Evolutionary conservation across 2,888 invertebrate species (phyloP), one percentile per base, ranked within the genome.

Genomic region (Physocephala rufipes): DNA sequence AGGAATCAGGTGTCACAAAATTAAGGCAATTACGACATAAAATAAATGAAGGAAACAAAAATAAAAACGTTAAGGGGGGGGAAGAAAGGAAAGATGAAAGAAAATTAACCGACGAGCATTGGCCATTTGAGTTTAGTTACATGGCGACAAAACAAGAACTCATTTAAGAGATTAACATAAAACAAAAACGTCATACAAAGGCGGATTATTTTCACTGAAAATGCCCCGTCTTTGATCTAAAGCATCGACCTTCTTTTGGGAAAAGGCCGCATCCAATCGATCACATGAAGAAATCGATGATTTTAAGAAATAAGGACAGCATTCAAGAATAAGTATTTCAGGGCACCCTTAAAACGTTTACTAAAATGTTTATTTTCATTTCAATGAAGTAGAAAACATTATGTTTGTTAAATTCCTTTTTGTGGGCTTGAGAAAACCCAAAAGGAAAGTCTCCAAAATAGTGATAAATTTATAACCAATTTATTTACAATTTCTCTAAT

Each of bases 1-100:
- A 61, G 36, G 36, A 36, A 68, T 68, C 68, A 68, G 68, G 68
- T 68, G 68, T 51, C 61, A 62, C 51, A 62, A 49, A 51, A 68
- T 51, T 61, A 36, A 5, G 24, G 62, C 36, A 36, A 36, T 36
- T 36, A 36, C 36, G 36, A 7, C n/a, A n/a, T n/a, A n/a, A n/a
- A 36, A 36, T 36, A 36, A 9, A 36, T 36, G 9, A 62, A 62
- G 51, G 28, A 45, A 59, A 30, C 12, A 58, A n/a, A 43, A 67
- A 7, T 4, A 55, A 28, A 62, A 67, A n/a, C 12, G 43, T 45
- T 61, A 61, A 36, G 61, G 51, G 49, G 28, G 61, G 47, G 30
- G 21, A 30, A 4, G 49, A 49, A 30, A 30, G 13, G 51, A 28
- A 30, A 68, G 49, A 49, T 49, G 49, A 16, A 51, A 68, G n/a